These are phyloP conservation scores for Camelus bactrianus DNA, from an alignment of 2,113 vertebrate species.

Conservation along the genomic window DNA sequence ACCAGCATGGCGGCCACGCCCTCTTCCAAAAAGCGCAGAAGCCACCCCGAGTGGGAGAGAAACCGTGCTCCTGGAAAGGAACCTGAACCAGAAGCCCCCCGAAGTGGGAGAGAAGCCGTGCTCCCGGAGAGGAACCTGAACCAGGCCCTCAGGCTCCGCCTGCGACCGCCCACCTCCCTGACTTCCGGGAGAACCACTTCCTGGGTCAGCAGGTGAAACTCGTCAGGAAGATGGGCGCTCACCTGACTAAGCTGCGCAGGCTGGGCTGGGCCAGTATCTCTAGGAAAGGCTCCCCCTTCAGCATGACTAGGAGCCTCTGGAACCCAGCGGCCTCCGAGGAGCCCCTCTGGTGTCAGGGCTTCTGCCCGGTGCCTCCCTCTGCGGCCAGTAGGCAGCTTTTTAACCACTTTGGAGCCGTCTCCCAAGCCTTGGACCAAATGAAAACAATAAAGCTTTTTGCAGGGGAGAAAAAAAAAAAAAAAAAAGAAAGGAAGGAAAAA, in stretches of 20 bases:
- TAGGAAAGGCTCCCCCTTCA: not conserved
- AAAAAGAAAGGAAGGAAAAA: no score
- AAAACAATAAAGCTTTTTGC: not conserved
- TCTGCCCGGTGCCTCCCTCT: no score
- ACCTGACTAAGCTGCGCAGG: not conserved
- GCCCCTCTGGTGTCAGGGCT: no score
- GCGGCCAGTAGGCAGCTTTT: not conserved
- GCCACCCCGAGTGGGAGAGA: not conserved
- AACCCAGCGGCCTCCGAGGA: no score
- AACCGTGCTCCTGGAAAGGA: not conserved
- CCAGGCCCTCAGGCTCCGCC: not conserved
- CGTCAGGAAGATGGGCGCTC: not conserved
- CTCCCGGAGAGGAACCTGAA: not conserved
- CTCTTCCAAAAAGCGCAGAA: not conserved
- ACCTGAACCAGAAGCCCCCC: not conserved
- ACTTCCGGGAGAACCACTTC: not conserved
- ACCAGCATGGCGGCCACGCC: not conserved
- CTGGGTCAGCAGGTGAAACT: not conserved
- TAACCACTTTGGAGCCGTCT: not conserved
- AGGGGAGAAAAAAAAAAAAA: no score
- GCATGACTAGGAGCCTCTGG: not conserved
- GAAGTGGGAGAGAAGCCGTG: rapidly evolving
- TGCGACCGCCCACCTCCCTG: not conserved
- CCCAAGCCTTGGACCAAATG: not conserved
- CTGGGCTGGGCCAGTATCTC: not conserved